Evolutionary conservation across 2,888 invertebrate genomes (phyloP).

Genomic region (Cyaniris semiargus): DNA sequence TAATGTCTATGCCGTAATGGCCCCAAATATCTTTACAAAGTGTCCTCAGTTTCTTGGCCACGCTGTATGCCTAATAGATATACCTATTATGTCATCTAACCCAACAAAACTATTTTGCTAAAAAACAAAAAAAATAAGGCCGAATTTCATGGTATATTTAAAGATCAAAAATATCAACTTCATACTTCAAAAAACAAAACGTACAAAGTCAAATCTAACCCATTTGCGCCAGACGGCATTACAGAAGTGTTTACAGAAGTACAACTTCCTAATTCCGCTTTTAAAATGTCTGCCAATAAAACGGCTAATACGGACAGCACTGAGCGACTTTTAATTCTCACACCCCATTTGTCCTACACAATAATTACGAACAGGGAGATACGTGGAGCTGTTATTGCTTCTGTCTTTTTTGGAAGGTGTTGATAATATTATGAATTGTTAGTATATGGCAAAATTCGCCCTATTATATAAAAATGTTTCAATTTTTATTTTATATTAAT

Average conservation of each 20-base stretch:
- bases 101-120: no score
- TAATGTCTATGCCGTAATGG: no score
- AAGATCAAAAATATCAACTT: neutral
- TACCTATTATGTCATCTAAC: no score
- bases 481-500: no score
- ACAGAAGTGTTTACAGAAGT: constrained; percentile 20
- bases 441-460: no score
- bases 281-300: constrained; percentile 52
- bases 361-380: constrained; percentile 31
- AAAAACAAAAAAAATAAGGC: no score
- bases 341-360: constrained; percentile 67
- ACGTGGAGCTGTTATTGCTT: constrained; percentile 33
- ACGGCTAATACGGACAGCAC: constrained; percentile 62
- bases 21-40: no score
- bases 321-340: constrained; percentile 77
- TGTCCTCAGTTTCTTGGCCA: no score
- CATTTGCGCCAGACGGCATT: constrained; percentile 1
- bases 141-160: neutral
- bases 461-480: no score
- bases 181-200: neutral
- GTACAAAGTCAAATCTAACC: neutral
- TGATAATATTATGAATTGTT: no score
- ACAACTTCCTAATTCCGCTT: constrained; percentile 50
- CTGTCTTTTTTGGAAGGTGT: neutral
- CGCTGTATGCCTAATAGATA: no score